A percentile compares a stretch with the other conserved stretches of the same genome.
Conservation (phyloP, 1,140 invertebrate species). For the Pseudomyrmex cubaensis region DNA sequence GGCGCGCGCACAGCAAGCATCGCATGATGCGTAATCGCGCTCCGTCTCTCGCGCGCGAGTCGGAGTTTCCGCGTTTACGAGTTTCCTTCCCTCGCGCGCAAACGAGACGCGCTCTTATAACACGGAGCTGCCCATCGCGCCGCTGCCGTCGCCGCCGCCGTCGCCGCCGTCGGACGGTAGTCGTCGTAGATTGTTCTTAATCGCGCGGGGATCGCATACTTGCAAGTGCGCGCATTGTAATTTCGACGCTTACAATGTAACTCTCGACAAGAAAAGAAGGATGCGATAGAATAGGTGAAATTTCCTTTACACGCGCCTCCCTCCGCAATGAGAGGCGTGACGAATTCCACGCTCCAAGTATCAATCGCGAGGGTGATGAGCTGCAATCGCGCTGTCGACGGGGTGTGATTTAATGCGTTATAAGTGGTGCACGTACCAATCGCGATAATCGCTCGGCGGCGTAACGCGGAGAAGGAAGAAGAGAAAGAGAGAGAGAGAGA, state of each 20-base stretch:
- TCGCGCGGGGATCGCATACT: too few relatives aligned
- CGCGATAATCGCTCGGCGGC: conserved; percentile 21
- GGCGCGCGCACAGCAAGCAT: conserved; percentile 6
- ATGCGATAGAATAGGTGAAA: conserved; percentile 38
- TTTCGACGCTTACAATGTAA: conserved; percentile 8
- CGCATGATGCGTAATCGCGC: conserved; percentile 44
- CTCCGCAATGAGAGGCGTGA: conserved; percentile 27
- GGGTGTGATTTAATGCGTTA: conserved; percentile 40
- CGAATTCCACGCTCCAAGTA: conserved; percentile 39
- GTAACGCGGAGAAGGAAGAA: background rate
- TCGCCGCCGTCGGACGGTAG: conserved; percentile 3
- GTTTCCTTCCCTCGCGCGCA: conserved; percentile 1
- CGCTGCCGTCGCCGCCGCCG: background rate
- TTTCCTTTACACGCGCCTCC: background rate
- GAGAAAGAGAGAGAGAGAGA: conserved; percentile 12
- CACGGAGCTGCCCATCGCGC: background rate
- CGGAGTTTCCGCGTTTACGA: conserved; percentile 36
- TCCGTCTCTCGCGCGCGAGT: background rate
- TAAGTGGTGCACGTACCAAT: conserved; percentile 29
- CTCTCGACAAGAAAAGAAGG: background rate
- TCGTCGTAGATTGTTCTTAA: too few relatives aligned
- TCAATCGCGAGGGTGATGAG: conserved; percentile 44
- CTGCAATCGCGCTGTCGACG: conserved; percentile 30
- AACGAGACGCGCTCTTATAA: conserved; percentile 43
- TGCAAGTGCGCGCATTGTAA: too few relatives aligned